These are phyloP conservation scores for Sternarchorhynchus goeldii DNA, from an alignment of 2,797 vertebrate genomes.

Conservation along the genomic window DNA sequence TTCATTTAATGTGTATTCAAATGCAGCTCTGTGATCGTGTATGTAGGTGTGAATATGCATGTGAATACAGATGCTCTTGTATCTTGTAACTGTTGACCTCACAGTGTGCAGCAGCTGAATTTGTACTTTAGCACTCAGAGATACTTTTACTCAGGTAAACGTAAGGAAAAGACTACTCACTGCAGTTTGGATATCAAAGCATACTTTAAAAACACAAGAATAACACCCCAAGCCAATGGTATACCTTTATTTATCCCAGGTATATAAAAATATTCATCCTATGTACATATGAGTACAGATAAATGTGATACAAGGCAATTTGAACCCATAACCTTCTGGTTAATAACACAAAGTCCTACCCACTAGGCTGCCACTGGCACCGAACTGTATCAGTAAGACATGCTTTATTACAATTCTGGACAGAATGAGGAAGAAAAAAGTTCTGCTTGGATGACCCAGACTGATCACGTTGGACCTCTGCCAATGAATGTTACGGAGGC, in stretches of 20 bases:
- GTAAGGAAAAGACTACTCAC: background rate
- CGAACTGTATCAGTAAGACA: background rate
- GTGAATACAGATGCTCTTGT: too few species aligned
- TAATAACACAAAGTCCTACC: too few species aligned
- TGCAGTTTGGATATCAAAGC: too few species aligned
- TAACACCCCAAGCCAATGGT: too few species aligned
- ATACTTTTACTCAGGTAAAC: background rate
- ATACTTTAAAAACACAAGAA: background rate
- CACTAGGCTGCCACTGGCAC: too few species aligned
- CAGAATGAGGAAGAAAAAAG: background rate
- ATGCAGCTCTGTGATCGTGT: too few species aligned
- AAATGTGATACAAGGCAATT: too few species aligned
- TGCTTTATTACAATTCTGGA: background rate
- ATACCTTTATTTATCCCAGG: background rate
- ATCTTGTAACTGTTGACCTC: constrained; percentile 26
- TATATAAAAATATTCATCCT: too few species aligned
- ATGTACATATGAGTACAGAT: too few species aligned
- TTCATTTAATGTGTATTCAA: too few species aligned
- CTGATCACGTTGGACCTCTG: constrained; percentile 57
- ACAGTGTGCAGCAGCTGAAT: constrained; percentile 5
- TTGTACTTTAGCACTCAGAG: background rate
- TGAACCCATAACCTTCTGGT: too few species aligned
- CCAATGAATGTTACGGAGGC: constrained; percentile 58
- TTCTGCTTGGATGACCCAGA: constrained; percentile 33
- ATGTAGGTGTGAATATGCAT: too few species aligned